phyloP scores from a whole-genome alignment of 2,888 invertebrate genomes.

The Hirtodrosophila duncani region DNA sequence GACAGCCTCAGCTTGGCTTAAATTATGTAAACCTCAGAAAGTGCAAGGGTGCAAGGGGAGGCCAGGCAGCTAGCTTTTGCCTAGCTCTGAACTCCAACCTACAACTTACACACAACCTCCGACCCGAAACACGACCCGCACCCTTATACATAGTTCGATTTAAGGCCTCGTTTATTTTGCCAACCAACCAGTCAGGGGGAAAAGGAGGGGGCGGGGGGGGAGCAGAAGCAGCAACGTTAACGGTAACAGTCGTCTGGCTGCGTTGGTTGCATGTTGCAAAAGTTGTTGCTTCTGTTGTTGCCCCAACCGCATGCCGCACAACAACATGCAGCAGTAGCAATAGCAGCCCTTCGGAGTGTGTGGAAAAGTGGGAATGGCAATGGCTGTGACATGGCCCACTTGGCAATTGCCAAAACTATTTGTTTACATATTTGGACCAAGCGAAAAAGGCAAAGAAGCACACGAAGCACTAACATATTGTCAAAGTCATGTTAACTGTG shows the following conservation, averaged over 20 bases:
- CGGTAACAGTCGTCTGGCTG: constrained; percentile 46
- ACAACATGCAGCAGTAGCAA: constrained; percentile 69
- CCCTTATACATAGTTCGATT: constrained; percentile 69
- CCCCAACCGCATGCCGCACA: no score
- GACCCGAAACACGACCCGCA: constrained; percentile 25
- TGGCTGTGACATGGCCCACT: constrained; percentile 60
- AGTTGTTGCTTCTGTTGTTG: constrained; percentile 73
- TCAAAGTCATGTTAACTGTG: constrained; percentile 75
- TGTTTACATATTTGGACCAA: constrained; percentile 73
- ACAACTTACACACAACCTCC: constrained; percentile 37
- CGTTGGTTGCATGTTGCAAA: constrained; percentile 67
- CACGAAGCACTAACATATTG: no score
- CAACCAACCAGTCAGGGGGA: constrained; percentile 25
- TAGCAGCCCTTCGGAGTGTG: constrained; percentile 34
- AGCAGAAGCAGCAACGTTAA: neutral
- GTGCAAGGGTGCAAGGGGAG: constrained; percentile 35
- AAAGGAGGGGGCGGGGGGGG: constrained; percentile 8
- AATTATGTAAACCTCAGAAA: constrained; percentile 73
- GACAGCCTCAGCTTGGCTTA: constrained; percentile 53
- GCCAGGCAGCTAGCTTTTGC: constrained; percentile 18
- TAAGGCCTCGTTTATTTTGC: constrained; percentile 74
- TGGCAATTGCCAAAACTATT: constrained; percentile 73
- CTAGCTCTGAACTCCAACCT: constrained; percentile 12
- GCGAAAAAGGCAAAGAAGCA: constrained; percentile 59
- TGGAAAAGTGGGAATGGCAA: neutral